phyloP scores from a whole-genome alignment of 2,888 invertebrate genomes.

The Tillus elongatus region DNA sequence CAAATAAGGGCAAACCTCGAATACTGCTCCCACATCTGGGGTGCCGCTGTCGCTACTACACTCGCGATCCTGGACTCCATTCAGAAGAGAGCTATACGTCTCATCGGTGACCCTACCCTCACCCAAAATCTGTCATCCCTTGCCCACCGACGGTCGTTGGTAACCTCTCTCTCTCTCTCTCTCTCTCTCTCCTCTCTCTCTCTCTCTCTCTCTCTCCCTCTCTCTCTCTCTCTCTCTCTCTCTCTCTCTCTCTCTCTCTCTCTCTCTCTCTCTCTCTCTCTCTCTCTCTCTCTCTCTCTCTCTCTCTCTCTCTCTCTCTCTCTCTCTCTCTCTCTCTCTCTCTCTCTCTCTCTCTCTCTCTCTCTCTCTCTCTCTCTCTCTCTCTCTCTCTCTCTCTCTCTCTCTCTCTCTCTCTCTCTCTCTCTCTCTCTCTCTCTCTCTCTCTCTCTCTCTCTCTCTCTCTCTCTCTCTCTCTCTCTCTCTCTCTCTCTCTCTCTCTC shows the following conservation, averaged over 20 bases:
- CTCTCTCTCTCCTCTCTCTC: constrained; percentile 1
- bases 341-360: constrained; percentile 4
- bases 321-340: constrained; percentile 1
- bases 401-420: constrained; percentile 2
- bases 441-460: constrained; percentile 1
- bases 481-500: constrained; percentile 1
- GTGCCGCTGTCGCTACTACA: too few species aligned
- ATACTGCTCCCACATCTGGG: too few species aligned
- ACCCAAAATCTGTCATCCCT: too few species aligned
- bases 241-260: constrained; percentile 1
- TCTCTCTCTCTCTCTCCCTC: constrained; percentile 1
- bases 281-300: constrained; percentile 1
- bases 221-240: neutral
- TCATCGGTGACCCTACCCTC: too few species aligned
- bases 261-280: constrained; percentile 3
- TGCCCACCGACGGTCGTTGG: too few species aligned
- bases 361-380: constrained; percentile 1
- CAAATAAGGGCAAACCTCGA: too few species aligned
- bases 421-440: constrained; percentile 4
- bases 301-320: neutral
- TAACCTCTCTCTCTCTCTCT: too few species aligned
- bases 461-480: constrained; percentile 1
- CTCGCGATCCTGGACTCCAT: too few species aligned
- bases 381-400: constrained; percentile 1
- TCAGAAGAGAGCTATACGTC: too few species aligned